A percentile compares a stretch with the other conserved stretches of the same genome.
Evolutionary conservation across 64 coral and sea anemone genomes (phyloP).

Genomic region (Montipora capricornis): DNA sequence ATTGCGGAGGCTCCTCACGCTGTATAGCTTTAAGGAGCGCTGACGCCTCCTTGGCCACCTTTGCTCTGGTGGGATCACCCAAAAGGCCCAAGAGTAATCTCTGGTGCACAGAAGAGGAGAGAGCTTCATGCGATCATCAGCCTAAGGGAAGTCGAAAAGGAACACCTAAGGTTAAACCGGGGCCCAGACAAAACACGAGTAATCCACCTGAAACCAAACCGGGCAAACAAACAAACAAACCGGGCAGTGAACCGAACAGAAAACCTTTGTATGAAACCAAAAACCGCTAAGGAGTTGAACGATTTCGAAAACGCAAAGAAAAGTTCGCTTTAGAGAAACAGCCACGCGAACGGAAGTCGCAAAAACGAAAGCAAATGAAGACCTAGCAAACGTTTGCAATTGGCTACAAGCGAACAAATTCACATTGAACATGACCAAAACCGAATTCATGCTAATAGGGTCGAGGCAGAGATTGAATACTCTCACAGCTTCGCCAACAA

Average conservation of each 20-base stretch:
- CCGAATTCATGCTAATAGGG: too few relatives aligned
- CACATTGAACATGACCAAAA: too few relatives aligned
- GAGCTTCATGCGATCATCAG: not conserved
- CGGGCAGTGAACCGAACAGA: too few relatives aligned
- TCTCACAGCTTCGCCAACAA: too few relatives aligned
- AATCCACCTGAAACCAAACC: too few relatives aligned
- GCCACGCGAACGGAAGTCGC: not conserved
- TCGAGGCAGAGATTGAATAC: too few relatives aligned
- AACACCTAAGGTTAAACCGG: not conserved
- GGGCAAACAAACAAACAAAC: too few relatives aligned
- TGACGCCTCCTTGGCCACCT: conserved; percentile 10
- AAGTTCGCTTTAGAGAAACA: not conserved
- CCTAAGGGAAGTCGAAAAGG: not conserved
- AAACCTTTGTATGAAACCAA: too few relatives aligned
- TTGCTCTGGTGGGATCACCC: conserved; percentile 25
- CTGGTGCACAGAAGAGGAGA: not conserved
- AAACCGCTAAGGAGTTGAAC: not conserved
- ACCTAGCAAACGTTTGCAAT: too few relatives aligned
- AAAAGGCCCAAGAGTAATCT: conserved; percentile 28
- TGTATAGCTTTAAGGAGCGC: conserved; percentile 24
- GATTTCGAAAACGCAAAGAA: not conserved
- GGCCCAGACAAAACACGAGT: not conserved
- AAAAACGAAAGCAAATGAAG: too few relatives aligned
- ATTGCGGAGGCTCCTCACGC: not conserved
- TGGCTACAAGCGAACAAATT: too few relatives aligned